A percentile compares a stretch with the other conserved stretches of the same genome.
Conservation (phyloP, 2,888 invertebrate species). For the Morinoia aosen region DNA sequence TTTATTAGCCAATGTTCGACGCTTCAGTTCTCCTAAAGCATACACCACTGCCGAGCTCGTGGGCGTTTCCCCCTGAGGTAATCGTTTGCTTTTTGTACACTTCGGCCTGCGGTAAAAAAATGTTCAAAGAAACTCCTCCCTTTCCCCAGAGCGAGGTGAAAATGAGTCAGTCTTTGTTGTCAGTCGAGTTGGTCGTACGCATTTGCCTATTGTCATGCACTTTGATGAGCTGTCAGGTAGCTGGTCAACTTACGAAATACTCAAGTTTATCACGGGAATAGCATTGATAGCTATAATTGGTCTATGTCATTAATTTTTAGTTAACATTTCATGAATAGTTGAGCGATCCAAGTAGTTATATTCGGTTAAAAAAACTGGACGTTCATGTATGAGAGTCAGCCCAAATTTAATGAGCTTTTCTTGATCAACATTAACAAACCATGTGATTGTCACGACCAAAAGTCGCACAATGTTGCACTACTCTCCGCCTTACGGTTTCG, state of each 20-base stretch:
- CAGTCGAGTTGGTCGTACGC: background rate
- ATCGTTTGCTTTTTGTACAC: conserved; percentile 3
- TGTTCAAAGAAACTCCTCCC: background rate
- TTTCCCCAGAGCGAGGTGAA: background rate
- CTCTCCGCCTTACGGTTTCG: too few relatives aligned
- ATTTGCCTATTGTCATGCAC: too few relatives aligned
- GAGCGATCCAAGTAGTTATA: too few relatives aligned
- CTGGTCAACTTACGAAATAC: too few relatives aligned
- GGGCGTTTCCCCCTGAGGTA: background rate
- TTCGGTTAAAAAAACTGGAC: too few relatives aligned
- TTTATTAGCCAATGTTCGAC: background rate
- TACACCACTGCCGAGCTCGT: background rate
- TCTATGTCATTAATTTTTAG: too few relatives aligned
- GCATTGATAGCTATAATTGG: too few relatives aligned
- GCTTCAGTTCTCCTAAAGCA: background rate
- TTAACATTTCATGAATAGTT: too few relatives aligned
- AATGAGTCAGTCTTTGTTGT: background rate
- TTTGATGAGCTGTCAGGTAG: too few relatives aligned
- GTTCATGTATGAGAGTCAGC: background rate
- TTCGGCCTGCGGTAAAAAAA: background rate
- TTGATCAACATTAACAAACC: background rate
- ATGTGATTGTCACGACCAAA: background rate
- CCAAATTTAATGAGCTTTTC: background rate
- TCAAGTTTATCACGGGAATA: too few relatives aligned
- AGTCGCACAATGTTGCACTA: too few relatives aligned